Evolutionary conservation across 2,888 invertebrate species (phyloP).

Genomic region (Drosophila neonasuta): DNA sequence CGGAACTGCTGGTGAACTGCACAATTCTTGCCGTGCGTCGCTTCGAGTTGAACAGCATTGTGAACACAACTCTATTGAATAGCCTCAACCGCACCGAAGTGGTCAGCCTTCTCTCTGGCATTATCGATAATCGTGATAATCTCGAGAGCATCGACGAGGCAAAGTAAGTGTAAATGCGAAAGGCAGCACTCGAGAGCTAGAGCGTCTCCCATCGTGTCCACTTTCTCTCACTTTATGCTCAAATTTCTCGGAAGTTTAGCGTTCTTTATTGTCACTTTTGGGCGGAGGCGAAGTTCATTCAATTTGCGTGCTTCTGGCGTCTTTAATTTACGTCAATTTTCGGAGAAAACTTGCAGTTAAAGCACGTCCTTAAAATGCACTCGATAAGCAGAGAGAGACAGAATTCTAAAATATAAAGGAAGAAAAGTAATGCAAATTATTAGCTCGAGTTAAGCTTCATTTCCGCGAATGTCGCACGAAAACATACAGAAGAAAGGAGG

Average conservation of each 20-base stretch:
- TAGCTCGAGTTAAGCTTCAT: background rate
- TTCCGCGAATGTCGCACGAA: constrained; percentile 5
- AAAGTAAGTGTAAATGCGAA: constrained; percentile 76
- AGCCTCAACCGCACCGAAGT: constrained; percentile 80
- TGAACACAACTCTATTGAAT: constrained; percentile 75
- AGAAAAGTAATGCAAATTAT: constrained; percentile 23
- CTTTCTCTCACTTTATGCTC: background rate
- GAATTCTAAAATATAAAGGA: background rate
- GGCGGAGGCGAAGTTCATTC: background rate
- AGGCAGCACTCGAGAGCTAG: no score
- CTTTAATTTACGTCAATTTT: constrained; percentile 16
- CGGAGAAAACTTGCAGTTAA: constrained; percentile 2
- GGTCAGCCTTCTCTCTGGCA: constrained; percentile 77
- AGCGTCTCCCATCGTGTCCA: background rate
- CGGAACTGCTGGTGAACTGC: constrained; percentile 80
- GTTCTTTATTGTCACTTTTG: background rate
- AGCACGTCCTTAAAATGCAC: background rate
- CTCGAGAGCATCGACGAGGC: constrained; percentile 78
- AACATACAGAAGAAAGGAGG: background rate
- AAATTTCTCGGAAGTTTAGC: background rate
- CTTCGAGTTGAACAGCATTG: constrained; percentile 76
- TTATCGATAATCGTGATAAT: constrained; percentile 79
- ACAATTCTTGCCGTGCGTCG: constrained; percentile 81
- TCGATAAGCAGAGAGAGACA: background rate
- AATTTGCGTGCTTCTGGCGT: background rate